These are phyloP conservation scores for Poecile montanus DNA, from an alignment of 2,797 vertebrate genomes.

Conservation along the genomic window DNA sequence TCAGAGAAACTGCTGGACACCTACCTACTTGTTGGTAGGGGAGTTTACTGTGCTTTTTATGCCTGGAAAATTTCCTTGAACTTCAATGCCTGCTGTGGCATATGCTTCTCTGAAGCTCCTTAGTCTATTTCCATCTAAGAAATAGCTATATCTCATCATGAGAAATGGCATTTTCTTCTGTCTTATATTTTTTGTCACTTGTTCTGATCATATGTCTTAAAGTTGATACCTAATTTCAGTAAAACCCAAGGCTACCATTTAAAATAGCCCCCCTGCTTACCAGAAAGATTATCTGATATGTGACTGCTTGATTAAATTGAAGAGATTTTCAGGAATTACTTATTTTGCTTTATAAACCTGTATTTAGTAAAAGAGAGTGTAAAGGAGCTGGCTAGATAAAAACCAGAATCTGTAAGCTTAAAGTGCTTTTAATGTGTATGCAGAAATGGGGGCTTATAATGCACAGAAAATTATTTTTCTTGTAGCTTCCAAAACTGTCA, in stretches of 20 bases:
- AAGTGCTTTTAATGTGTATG: neutral
- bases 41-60: neutral
- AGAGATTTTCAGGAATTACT: neutral
- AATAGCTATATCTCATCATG: neutral
- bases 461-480: neutral
- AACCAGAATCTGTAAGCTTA: neutral
- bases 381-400: neutral
- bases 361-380: neutral
- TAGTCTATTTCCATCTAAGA: neutral
- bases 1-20: neutral
- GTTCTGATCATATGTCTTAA: neutral
- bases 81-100: neutral
- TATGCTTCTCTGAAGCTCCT: neutral
- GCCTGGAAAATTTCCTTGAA: neutral
- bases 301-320: neutral
- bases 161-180: neutral
- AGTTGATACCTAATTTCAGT: neutral
- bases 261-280: neutral
- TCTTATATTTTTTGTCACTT: neutral
- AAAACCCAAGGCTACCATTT: neutral
- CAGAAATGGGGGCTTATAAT: neutral
- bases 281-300: neutral
- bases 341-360: neutral
- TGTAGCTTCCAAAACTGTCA: neutral
- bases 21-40: neutral